Conservation (phyloP, 2,888 invertebrate genomes). For the Drosophila fulvimacula region DNA sequence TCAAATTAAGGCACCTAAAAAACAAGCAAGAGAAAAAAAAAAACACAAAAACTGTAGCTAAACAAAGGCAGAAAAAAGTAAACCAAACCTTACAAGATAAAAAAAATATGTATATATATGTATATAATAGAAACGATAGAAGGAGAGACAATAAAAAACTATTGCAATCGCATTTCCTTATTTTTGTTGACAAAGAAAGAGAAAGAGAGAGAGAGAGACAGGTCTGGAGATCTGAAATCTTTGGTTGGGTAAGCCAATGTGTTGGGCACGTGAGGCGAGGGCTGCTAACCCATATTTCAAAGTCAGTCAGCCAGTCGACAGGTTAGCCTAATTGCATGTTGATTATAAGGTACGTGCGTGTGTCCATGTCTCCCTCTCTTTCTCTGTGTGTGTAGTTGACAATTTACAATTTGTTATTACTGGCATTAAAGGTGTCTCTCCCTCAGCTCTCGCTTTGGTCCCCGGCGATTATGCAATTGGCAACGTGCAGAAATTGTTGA, state of each 20-base stretch:
- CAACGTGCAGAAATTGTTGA: slow-evolving; percentile 76
- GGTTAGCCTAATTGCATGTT: slow-evolving; percentile 77
- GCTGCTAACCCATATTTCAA: slow-evolving; percentile 77
- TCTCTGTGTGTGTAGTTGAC: slow-evolving; percentile 55
- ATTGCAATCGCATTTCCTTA: slow-evolving; percentile 71
- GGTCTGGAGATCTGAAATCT: slow-evolving; percentile 28
- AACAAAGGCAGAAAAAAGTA: slow-evolving; percentile 48
- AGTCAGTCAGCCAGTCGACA: slow-evolving; percentile 73
- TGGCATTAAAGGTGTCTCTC: slow-evolving; percentile 65
- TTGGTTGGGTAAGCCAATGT: slow-evolving; percentile 16
- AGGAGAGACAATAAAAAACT: slow-evolving; percentile 38
- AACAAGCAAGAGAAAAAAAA: slow-evolving; percentile 21
- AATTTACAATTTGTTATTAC: slow-evolving; percentile 76
- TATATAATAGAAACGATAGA: slow-evolving; percentile 41
- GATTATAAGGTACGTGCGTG: slow-evolving; percentile 52
- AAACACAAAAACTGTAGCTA: slow-evolving; percentile 21
- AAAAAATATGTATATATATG: slow-evolving; percentile 22
- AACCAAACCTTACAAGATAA: slow-evolving; percentile 44
- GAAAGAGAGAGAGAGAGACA: not conserved
- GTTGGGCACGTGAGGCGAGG: slow-evolving; percentile 33
- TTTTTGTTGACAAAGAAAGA: slow-evolving; percentile 48
- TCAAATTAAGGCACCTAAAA: slow-evolving; percentile 69
- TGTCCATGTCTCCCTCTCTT: slow-evolving; percentile 16
- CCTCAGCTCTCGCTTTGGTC: slow-evolving; percentile 8
- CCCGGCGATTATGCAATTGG: slow-evolving; percentile 68